A percentile compares a stretch with the other conserved stretches of the same genome.
These are phyloP conservation scores for Coranthus polyacanthus DNA, from an alignment of 2,797 vertebrate species.

Conservation along the genomic window DNA sequence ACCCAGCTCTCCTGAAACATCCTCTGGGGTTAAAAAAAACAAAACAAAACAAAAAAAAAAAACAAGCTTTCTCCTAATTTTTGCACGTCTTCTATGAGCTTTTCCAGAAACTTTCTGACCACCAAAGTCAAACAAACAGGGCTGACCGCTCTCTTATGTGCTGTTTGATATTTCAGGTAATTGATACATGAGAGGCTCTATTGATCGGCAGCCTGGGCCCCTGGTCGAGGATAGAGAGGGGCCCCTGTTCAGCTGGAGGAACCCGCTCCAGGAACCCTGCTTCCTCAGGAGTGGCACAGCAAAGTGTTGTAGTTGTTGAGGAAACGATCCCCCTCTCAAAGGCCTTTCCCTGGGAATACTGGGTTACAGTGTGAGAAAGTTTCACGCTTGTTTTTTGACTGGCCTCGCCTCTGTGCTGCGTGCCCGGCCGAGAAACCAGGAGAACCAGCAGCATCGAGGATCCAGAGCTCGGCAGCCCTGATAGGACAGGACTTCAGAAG, in stretches of 20 bases:
- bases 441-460: too few species aligned
- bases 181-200: constrained; percentile 79
- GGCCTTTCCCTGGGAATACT: constrained; percentile 83
- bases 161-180: constrained; percentile 83
- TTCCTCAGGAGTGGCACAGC: constrained; percentile 60
- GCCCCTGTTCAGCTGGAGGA: constrained; percentile 62
- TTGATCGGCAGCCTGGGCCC: constrained; percentile 65
- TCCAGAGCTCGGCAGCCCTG: too few species aligned
- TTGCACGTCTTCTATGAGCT: constrained; percentile 46
- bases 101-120: constrained; percentile 61
- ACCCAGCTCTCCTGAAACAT: constrained; percentile 42
- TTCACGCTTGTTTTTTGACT: constrained; percentile 68
- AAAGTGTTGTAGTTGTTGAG: constrained; percentile 82
- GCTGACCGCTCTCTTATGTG: constrained; percentile 71
- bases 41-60: constrained; percentile 6
- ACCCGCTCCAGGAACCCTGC: constrained; percentile 57
- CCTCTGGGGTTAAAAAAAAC: constrained; percentile 33
- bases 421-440: too few species aligned
- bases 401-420: neutral
- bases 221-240: constrained; percentile 61
- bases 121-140: constrained; percentile 81
- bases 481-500: too few species aligned
- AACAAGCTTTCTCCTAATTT: constrained; percentile 32
- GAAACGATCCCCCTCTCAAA: constrained; percentile 78
- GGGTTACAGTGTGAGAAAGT: constrained; percentile 87